These are phyloP conservation scores for Coreius guichenoti DNA, from an alignment of 2,797 vertebrate genomes.

Conservation along the genomic window DNA sequence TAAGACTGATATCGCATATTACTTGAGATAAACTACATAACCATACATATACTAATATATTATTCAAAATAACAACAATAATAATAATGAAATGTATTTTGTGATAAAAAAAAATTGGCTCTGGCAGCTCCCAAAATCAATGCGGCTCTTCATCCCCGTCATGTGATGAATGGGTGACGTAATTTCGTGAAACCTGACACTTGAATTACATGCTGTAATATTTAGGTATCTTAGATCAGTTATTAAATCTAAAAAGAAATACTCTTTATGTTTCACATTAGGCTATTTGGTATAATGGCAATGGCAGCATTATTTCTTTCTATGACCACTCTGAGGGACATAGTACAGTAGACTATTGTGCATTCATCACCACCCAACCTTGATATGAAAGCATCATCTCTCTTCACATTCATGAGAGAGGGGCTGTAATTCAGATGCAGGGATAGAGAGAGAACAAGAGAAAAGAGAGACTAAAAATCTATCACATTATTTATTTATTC, in stretches of 20 bases:
- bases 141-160: constrained; percentile 55
- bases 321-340: background rate
- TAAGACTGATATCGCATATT: background rate
- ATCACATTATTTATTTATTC: background rate
- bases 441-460: background rate
- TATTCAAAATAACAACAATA: background rate
- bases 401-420: constrained; percentile 10
- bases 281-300: background rate
- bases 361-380: constrained; percentile 16
- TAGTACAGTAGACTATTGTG: constrained; percentile 3
- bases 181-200: constrained; percentile 82
- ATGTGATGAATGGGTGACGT: constrained; percentile 73
- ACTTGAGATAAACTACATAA: background rate
- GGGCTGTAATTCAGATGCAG: background rate
- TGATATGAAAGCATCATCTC: constrained; percentile 25
- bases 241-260: background rate
- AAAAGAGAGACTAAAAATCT: background rate
- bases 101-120: constrained; percentile 6
- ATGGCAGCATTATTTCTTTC: background rate
- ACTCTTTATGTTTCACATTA: background rate
- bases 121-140: constrained; percentile 24
- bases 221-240: constrained; percentile 9
- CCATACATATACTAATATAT: background rate
- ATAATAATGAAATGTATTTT: background rate
- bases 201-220: constrained; percentile 44